phyloP scores from a whole-genome alignment of 2,888 invertebrate genomes.

The Neuroscelio doddi region DNA sequence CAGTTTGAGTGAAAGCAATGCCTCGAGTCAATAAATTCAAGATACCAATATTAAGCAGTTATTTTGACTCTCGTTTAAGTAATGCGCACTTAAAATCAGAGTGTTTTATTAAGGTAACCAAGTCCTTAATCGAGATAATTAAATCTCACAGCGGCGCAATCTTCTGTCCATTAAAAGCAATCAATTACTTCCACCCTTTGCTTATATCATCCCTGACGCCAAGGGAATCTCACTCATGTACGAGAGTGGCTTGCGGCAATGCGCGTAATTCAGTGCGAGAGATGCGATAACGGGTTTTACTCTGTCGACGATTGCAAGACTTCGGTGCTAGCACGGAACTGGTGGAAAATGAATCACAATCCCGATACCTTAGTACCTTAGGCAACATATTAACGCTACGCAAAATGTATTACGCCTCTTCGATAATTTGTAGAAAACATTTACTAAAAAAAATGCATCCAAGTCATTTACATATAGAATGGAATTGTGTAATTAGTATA shows the following conservation, averaged over 20 bases:
- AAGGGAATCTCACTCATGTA: conserved; percentile 33
- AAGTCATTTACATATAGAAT: too few species aligned
- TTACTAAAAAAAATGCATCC: conserved; percentile 13
- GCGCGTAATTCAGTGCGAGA: conserved; percentile 47
- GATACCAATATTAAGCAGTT: too few species aligned
- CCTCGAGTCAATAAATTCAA: too few species aligned
- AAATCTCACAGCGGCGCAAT: conserved; percentile 19
- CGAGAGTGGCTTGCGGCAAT: conserved; percentile 34
- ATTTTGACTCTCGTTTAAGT: too few species aligned
- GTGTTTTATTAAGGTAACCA: not conserved
- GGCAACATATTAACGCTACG: conserved; percentile 44
- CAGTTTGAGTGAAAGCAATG: too few species aligned
- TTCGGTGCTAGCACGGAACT: conserved; percentile 25
- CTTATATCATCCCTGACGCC: conserved; percentile 28
- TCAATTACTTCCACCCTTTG: conserved; percentile 33
- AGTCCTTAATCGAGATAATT: conserved; percentile 16
- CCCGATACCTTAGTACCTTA: conserved; percentile 37
- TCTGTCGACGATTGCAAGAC: conserved; percentile 39
- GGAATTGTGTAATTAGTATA: conserved; percentile 25
- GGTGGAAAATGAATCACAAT: conserved; percentile 35
- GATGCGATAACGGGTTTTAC: conserved; percentile 47
- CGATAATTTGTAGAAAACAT: conserved; percentile 30
- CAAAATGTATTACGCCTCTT: conserved; percentile 23
- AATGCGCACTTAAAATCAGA: too few species aligned
- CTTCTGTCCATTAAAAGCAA: conserved; percentile 31